These are phyloP conservation scores for Corydoras maculifer DNA, from an alignment of 2,113 vertebrate genomes.

Conservation along the genomic window DNA sequence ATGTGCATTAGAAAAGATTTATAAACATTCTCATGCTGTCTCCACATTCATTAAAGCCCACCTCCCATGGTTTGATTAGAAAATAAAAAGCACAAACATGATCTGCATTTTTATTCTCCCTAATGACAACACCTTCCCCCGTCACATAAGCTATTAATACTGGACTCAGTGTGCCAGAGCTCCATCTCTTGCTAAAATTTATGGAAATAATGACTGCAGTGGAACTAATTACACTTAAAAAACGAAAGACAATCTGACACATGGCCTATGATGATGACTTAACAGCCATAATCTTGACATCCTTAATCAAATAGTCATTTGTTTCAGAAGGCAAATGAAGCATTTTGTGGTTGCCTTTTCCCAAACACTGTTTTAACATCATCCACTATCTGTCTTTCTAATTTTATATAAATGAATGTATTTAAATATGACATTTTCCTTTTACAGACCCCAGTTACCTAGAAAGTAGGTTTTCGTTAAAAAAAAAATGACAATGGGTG, in stretches of 20 bases:
- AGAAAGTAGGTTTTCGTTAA: no score
- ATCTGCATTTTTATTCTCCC: background rate
- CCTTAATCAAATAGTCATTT: no score
- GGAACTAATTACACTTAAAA: constrained; percentile 36
- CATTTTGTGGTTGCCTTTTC: no score
- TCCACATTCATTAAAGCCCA: background rate
- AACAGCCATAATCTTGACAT: no score
- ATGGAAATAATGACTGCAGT: constrained; percentile 40
- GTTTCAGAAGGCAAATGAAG: no score
- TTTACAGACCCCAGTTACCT: no score
- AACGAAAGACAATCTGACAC: constrained; percentile 23
- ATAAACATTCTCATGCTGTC: background rate
- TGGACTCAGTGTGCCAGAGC: constrained; percentile 24
- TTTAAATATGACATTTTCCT: no score
- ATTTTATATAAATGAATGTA: no score
- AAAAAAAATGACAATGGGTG: no score
- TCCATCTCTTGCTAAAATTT: constrained; percentile 28
- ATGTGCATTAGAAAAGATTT: background rate
- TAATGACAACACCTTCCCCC: constrained; percentile 13
- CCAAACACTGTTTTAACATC: no score
- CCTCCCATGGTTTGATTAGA: constrained; percentile 14
- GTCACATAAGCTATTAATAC: constrained; percentile 17
- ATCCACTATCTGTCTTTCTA: no score
- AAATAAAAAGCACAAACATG: background rate
- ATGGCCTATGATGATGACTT: constrained; percentile 26